These are phyloP conservation scores for Phenganax stokvisi DNA, from an alignment of 92 coral and sea anemone species.

Conservation along the genomic window DNA sequence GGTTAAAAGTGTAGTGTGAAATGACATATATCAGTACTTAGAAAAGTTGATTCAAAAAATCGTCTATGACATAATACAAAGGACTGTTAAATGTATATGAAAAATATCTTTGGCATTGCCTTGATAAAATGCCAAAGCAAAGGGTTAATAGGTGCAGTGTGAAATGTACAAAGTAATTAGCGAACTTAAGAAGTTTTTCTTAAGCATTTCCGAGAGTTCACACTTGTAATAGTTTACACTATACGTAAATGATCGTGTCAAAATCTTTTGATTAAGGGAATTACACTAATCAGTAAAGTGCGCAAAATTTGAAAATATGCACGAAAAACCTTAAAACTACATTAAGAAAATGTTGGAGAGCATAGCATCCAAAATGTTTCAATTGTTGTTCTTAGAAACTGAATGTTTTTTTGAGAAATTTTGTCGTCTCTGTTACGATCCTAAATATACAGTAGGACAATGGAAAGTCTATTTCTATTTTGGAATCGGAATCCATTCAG, in stretches of 20 bases:
- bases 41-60: neutral
- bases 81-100: neutral
- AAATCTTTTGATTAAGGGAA: conserved; percentile 10
- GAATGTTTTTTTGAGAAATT: too few relatives aligned
- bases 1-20: neutral
- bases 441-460: too few relatives aligned
- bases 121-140: neutral
- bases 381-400: too few relatives aligned
- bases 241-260: neutral
- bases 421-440: too few relatives aligned
- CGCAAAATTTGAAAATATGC: too few relatives aligned
- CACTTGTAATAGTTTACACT: neutral
- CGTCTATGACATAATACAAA: neutral
- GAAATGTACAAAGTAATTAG: conserved; percentile 5
- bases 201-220: conserved; percentile 16
- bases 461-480: too few relatives aligned
- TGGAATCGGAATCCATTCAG: conserved; percentile 3
- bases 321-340: too few relatives aligned
- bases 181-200: neutral
- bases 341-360: too few relatives aligned
- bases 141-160: conserved; percentile 11
- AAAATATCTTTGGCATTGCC: neutral
- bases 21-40: neutral
- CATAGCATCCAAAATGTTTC: too few relatives aligned
- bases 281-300: neutral